Base-by-base conservation (phyloP, 2,797 vertebrate genomes). In the Tragelaphus eurycerus region DNA sequence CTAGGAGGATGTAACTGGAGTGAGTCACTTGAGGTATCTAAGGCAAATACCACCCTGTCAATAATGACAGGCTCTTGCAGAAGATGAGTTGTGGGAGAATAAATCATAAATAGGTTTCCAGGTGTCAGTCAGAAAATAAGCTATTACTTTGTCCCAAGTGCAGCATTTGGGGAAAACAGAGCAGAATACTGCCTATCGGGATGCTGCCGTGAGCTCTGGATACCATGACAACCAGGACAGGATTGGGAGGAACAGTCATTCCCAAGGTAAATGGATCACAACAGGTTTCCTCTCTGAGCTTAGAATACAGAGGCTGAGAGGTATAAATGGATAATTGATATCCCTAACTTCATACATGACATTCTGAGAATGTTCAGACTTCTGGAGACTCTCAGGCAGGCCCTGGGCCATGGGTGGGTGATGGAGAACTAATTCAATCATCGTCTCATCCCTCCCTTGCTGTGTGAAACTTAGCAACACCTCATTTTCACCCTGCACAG, bases 111-210 rank as follows among this genome's bases (percentile, higher is more conserved):
- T 50, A 90, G 38, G 17, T 88, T 76, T 96, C 84, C 76, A 34
- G 94, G 25, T 95, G 74, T 60, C 92, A 38, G 16, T 64, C 71
- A 94, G 89, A 17, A 94, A 89, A 96, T 27, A 62, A 97, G 71
- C 62, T 86, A 43, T 93, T 78, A 83, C 25, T 50, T 79, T 74
- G 52, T 86, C 52, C 83, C 71, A 74, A 60, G 46, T 23, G 31
- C 55, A 94, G 67, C 78, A 55, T 29, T 1, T 43, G 15, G 29
- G 54, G 27, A 78, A 46, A 38, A 29, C 27, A 34, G 23, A 91
- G 31, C 50, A 59, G 89, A 93, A 38, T 62, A 52, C 21, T 55
- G 15, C 1, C 4, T 17, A 21, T 78, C n/a, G 46, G 82, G 59
- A 81, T 23, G 54, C 17, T 81, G 71, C 52, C 0, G 0, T 23